Evolutionary conservation across 2,113 vertebrate genomes (phyloP), one percentile per base, ranked within the genome.

Genomic region (Ctenomys sociabilis): DNA sequence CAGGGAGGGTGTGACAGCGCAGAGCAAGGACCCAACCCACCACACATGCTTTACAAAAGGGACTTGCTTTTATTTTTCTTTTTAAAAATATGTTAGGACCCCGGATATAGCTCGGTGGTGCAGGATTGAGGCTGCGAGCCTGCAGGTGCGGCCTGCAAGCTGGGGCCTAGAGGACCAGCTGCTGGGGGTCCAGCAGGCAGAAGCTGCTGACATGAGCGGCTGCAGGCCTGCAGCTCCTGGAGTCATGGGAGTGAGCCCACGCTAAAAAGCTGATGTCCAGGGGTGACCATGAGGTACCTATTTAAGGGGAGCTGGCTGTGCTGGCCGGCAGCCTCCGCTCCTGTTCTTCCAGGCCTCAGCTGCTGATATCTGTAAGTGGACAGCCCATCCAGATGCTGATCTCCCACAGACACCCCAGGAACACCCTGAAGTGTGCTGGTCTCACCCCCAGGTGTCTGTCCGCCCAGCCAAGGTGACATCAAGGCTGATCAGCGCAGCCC

Each of bases 321-420:
- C 72, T 40, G 40, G 72, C 72, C 32, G 22, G 72, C 37, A 26
- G 9, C 37, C 37, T 37, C n/a, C 3, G 35, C 35, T n/a, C 6
- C 68, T 37, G 35, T 70, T 70, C 35, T n/a, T 70, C 32, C 16
- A 70, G 66, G 32, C 66, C 16, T 1, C 66, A 70, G 66, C 32
- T 5, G 0, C 9, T 7, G 17, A 0, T 30, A 6, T n/a, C 35
- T 3, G 68, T 16, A 70, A 35, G 35, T 21, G 6, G 6, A 19
- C 16, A 19, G 35, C 35, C 35, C 17, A 13, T 35, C 68, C 68
- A 70, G 32, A 37, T 70, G 35, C 35, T 6, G 32, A 11, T n/a
- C 35, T n/a, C n/a, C 68, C 9, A 35, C 68, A 21, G 16, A n/a
- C 17, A 70, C 68, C n/a, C 35, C 68, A 70, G 66, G 35, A n/a